Evolutionary conservation across 2,888 invertebrate genomes (phyloP).

Genomic region (Apodemia duryi): DNA sequence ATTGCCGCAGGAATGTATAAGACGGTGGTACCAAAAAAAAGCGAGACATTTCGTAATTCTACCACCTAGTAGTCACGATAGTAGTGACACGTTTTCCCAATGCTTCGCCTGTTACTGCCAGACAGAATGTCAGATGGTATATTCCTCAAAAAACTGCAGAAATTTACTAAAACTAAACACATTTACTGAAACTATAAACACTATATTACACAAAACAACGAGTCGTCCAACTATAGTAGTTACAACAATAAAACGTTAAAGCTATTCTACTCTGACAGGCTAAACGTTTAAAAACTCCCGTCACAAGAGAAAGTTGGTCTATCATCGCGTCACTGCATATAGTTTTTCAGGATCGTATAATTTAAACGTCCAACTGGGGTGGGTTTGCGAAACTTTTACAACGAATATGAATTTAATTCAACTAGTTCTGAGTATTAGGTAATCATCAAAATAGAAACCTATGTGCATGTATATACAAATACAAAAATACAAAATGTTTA

Average conservation of each 20-base stretch:
- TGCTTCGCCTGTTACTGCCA: too few species aligned
- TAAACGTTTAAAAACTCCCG: conserved; percentile 14
- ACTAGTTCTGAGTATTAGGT: neutral
- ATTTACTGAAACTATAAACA: neutral
- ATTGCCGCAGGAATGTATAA: too few species aligned
- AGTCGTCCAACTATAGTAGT: neutral
- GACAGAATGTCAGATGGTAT: too few species aligned
- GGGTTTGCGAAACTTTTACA: conserved; percentile 17
- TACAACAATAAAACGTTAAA: conserved; percentile 2
- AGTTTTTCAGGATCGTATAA: conserved; percentile 31
- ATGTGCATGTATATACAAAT: too few species aligned
- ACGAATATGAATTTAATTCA: conserved; percentile 5
- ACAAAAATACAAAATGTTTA: too few species aligned
- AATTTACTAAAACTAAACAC: neutral
- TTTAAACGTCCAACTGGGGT: conserved; percentile 25
- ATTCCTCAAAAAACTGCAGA: neutral
- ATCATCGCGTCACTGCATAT: conserved; percentile 25
- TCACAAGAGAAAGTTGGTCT: conserved; percentile 27
- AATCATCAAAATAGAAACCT: neutral
- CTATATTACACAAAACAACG: neutral
- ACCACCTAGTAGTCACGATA: too few species aligned
- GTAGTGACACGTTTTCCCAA: too few species aligned
- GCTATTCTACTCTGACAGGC: neutral
- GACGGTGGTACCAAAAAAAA: too few species aligned
- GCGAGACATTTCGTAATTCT: too few species aligned